Percentiles rank a stretch among this genome's conserved stretches.
phyloP scores from a whole-genome alignment of 2,113 vertebrate genomes.

The Chauna torquata region DNA sequence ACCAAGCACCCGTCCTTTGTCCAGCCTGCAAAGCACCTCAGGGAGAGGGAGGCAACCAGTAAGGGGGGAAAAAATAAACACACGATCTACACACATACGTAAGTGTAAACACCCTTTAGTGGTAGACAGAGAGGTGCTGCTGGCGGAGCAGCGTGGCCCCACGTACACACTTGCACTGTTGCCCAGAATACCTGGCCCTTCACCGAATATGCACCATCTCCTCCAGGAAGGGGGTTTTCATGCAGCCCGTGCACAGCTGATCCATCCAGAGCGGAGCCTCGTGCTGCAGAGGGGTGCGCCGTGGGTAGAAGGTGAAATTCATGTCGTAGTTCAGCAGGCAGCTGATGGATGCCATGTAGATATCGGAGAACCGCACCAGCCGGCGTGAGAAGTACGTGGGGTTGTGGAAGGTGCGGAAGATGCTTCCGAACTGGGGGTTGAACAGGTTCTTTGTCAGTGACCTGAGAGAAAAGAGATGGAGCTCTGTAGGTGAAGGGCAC shows the following conservation, averaged over 20 bases:
- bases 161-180: not conserved
- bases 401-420: slow-evolving; percentile 86
- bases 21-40: not conserved
- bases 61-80: not conserved
- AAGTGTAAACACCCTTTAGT: slow-evolving; percentile 63
- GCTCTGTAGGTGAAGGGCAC: not conserved
- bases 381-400: slow-evolving; percentile 84
- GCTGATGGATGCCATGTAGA: slow-evolving; percentile 86
- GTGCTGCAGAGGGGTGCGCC: slow-evolving; percentile 82
- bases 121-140: slow-evolving; percentile 28
- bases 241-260: slow-evolving; percentile 85
- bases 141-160: not conserved
- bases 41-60: slow-evolving; percentile 3
- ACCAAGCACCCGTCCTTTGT: not conserved
- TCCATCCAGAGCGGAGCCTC: slow-evolving; percentile 86
- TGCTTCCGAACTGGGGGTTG: slow-evolving; percentile 85
- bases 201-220: slow-evolving; percentile 86
- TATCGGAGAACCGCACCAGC: slow-evolving; percentile 81
- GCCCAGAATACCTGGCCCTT: not conserved
- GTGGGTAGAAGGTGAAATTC: slow-evolving; percentile 84
- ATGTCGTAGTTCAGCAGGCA: slow-evolving; percentile 81
- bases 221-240: slow-evolving; percentile 84
- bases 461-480: slow-evolving; percentile 44
- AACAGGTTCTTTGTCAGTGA: slow-evolving; percentile 83
- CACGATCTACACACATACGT: not conserved